These are phyloP conservation scores for Anthoscopus minutus DNA, from an alignment of 2,113 vertebrate genomes.

Conservation along the genomic window DNA sequence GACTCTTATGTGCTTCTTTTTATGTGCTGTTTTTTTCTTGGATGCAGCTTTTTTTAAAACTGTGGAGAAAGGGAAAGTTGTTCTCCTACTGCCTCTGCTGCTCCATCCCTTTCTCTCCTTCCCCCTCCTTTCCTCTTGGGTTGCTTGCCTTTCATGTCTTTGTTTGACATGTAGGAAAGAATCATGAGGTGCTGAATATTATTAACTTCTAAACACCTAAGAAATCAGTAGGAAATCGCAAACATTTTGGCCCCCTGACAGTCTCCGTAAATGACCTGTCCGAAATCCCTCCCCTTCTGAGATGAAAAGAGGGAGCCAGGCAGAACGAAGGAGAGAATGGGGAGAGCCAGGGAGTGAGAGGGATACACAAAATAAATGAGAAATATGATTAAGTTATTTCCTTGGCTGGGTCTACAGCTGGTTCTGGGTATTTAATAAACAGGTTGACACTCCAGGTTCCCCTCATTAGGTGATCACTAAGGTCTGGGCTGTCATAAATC, in stretches of 20 bases:
- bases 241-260: slow-evolving; percentile 64
- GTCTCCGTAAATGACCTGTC: slow-evolving; percentile 65
- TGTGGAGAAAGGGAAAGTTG: background rate
- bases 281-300: slow-evolving; percentile 54
- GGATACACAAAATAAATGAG: slow-evolving; percentile 69
- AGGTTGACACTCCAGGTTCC: slow-evolving; percentile 92
- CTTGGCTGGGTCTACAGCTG: slow-evolving; percentile 78
- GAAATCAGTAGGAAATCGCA: slow-evolving; percentile 75
- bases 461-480: slow-evolving; percentile 94
- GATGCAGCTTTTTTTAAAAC: background rate
- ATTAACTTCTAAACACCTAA: slow-evolving; percentile 80
- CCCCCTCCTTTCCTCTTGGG: slow-evolving; percentile 60
- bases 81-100: background rate
- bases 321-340: slow-evolving; percentile 46
- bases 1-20: background rate
- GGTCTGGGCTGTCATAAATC: slow-evolving; percentile 88
- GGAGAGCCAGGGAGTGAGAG: background rate
- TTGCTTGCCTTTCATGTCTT: slow-evolving; percentile 73
- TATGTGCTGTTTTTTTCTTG: background rate
- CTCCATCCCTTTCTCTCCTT: background rate
- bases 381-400: slow-evolving; percentile 78
- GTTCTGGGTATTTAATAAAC: slow-evolving; percentile 98
- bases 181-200: slow-evolving; percentile 78
- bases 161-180: slow-evolving; percentile 72
- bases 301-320: slow-evolving; percentile 74